Base-by-base conservation (phyloP, 2,888 invertebrate species). In the Zonitis immaculata region DNA sequence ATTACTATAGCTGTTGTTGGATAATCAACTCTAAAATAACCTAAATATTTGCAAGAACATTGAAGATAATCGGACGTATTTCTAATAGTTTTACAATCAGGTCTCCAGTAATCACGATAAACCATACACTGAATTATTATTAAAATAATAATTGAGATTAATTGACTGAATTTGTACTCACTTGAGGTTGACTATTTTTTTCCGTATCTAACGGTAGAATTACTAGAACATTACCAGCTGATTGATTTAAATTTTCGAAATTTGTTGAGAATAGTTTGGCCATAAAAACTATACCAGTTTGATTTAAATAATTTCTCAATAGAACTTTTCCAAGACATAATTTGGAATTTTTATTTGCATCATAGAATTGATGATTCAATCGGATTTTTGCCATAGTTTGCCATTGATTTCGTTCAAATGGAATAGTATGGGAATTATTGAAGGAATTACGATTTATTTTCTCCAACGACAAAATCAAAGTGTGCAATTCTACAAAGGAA, bases 371-470 rank as follows among this genome's bases (percentile, higher is more conserved):
- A 27, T 14, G 9, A 26, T 27, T 27, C 9, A 57, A n/a, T 44
- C 53, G 53, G 16, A 58, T 47, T 44, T 49, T 52, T 1, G 48
- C 56, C 14, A 6, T 27, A 6, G 18, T 22, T 6, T 52, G 46
- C 57, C 54, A 58, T 3, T 55, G 46, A 22, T 58, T 58, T 3
- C 44, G 28, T 11, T 52, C 53, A 22, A 50, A 54, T 5, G 58
- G 58, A 8, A 58, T 44, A 9, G 49, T 47, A 35, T 53, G 43
- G 22, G 35, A 51, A 39, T 44, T 56, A 16, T 48, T 53, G 6
- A 42, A 26, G 2, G 45, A 49, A 25, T 44, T 58, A 18, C 35
- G 50, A 1, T 26, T 28, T 4, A 58, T 6, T 52, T 49, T 58
- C 28, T 53, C 58, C 6, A 58, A 39, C 3, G 53, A 49, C 6